phyloP scores from a whole-genome alignment of 1,140 invertebrate species.

The Drosophila tani region DNA sequence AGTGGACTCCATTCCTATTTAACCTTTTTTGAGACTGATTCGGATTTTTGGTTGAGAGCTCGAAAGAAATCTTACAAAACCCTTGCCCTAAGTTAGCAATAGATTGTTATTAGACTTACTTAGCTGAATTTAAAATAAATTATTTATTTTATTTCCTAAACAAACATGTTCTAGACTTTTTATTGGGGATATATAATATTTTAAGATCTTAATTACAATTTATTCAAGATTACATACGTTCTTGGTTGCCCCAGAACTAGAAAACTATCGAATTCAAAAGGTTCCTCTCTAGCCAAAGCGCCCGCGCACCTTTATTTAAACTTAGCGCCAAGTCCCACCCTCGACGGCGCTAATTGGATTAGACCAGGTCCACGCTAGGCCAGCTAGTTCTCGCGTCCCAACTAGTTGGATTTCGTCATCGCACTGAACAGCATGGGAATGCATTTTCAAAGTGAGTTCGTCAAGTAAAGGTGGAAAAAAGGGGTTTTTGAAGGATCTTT shows the following conservation, averaged over 20 bases:
- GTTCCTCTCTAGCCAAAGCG: not conserved
- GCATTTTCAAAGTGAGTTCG: slow-evolving; percentile 63
- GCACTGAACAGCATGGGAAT: slow-evolving; percentile 32
- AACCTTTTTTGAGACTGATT: not conserved
- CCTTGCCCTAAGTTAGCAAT: not conserved
- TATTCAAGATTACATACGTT: not conserved
- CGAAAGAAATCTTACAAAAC: not conserved
- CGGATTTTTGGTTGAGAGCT: slow-evolving; percentile 6
- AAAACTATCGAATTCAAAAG: not conserved
- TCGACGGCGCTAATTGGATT: slow-evolving; percentile 58
- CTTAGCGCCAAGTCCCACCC: slow-evolving; percentile 19
- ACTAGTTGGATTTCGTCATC: slow-evolving; percentile 67
- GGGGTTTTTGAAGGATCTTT: not conserved
- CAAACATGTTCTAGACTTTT: not conserved
- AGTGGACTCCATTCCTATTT: not conserved
- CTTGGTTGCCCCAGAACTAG: too few species aligned
- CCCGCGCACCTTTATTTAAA: slow-evolving; percentile 21
- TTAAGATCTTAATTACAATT: not conserved
- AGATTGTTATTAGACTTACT: not conserved
- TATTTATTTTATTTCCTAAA: slow-evolving; percentile 4
- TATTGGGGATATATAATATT: not conserved
- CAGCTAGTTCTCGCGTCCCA: slow-evolving; percentile 20
- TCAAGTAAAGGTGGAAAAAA: not conserved
- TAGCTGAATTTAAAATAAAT: slow-evolving; percentile 5
- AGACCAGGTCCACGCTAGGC: slow-evolving; percentile 31